phyloP scores from a whole-genome alignment of 2,888 invertebrate genomes.

The Caenorhabditis japonica region DNA sequence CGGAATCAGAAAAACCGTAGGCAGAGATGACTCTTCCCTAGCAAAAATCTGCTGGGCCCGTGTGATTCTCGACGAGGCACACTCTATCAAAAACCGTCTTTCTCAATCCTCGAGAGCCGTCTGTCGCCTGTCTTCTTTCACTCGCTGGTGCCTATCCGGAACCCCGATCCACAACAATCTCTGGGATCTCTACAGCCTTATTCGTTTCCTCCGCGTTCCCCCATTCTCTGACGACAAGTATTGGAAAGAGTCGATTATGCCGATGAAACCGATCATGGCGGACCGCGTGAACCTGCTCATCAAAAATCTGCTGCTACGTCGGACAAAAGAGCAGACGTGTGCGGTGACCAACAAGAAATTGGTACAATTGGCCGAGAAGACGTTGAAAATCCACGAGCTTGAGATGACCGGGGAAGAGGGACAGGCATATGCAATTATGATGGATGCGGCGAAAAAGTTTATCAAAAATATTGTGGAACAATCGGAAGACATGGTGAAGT shows the following conservation, averaged over 20 bases:
- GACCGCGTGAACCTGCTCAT: slow-evolving; percentile 88
- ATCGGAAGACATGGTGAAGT: slow-evolving; percentile 28
- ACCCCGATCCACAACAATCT: slow-evolving; percentile 94
- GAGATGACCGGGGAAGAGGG: slow-evolving; percentile 76
- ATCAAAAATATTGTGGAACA: slow-evolving; percentile 66
- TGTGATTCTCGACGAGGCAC: slow-evolving; percentile 93
- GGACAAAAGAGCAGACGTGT: slow-evolving; percentile 86
- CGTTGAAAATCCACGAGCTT: slow-evolving; percentile 73
- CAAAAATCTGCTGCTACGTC: slow-evolving; percentile 87
- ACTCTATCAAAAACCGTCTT: slow-evolving; percentile 87
- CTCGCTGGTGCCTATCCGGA: slow-evolving; percentile 90
- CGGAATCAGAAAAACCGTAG: slow-evolving; percentile 27
- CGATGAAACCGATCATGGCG: slow-evolving; percentile 53
- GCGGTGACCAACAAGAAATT: slow-evolving; percentile 77
- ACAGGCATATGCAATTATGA: slow-evolving; percentile 75
- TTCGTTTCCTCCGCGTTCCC: slow-evolving; percentile 86
- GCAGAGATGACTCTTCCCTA: slow-evolving; percentile 60
- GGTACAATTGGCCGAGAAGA: slow-evolving; percentile 74
- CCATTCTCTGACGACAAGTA: slow-evolving; percentile 91
- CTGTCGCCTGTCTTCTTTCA: slow-evolving; percentile 82
- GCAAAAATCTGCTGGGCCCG: slow-evolving; percentile 87
- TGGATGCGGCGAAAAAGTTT: slow-evolving; percentile 69
- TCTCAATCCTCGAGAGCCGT: slow-evolving; percentile 80
- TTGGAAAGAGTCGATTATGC: slow-evolving; percentile 92
- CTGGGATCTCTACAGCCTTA: slow-evolving; percentile 81